Base-by-base conservation (phyloP, 2,888 invertebrate genomes). In the Drosophila anomalata region DNA sequence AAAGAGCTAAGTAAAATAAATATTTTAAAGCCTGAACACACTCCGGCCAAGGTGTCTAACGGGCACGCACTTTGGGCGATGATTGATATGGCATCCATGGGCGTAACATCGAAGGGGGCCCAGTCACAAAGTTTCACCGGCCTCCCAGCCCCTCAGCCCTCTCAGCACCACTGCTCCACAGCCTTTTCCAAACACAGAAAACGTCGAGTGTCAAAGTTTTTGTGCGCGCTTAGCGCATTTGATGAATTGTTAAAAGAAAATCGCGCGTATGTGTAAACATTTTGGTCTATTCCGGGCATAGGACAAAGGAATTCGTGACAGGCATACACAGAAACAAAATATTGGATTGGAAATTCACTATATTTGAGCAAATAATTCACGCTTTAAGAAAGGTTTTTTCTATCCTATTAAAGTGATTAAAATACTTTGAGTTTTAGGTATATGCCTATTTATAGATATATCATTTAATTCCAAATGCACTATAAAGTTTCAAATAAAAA, bases 221-320 rank as follows among this genome's bases (percentile, higher is more conserved):
- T 80, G 79, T 74, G 76, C 74, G 71, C 80, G 78, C 83, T 87
- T 80, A 79, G 70, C 76, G 76, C 78, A 76, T 79, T 89, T 88
- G 89, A 88, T 88, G 89, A 89, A 88, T 88, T 89, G 87, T 79
- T 81, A 76, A 87, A 80, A 79, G 86, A 79, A 83, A 87, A 77
- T 78, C 78, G 82, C 77, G 81, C 80, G 84, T 87, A 80, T 83
- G 81, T 84, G 87, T 87, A 82, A 85, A 81, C 79, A 86, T 73
- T 69, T 72, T 77, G 81, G 87, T 83, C 84, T 82, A 82, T 66
- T 61, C 70, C 52, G 50, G 26, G 48, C 48, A 58, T 55, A 58
- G 52, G 31, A 58, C 53, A 39, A 48, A 47, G 46, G 52, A 57
- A 61, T 61, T 29, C 22, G 42, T 48, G 47, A 39, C 39, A 26